These are phyloP conservation scores for Coelopa pilipes DNA, from an alignment of 2,888 invertebrate species.

Conservation along the genomic window DNA sequence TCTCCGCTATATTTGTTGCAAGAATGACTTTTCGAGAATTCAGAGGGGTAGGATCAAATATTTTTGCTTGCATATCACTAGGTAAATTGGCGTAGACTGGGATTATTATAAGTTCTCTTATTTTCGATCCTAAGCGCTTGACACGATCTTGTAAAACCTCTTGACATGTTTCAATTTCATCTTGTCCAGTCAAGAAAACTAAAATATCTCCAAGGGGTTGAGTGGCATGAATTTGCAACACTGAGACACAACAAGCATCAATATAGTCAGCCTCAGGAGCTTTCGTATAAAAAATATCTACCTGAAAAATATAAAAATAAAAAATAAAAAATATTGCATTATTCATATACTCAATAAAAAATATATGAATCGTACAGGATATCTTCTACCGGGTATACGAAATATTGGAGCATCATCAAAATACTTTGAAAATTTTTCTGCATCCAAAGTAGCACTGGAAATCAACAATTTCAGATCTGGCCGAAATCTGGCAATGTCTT, in stretches of 20 bases:
- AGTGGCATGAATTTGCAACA: conserved; percentile 97
- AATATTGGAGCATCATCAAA: conserved; percentile 99
- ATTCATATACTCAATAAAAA: not conserved
- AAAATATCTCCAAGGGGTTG: conserved; percentile 96
- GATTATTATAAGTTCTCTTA: conserved; percentile 89
- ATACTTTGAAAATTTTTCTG: conserved; percentile 96
- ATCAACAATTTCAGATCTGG: conserved; percentile 95
- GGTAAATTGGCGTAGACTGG: conserved; percentile 99
- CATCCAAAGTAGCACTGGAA: conserved; percentile 97
- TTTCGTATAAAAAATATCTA: conserved; percentile 98
- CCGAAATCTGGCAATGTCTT: conserved; percentile 93
- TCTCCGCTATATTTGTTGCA: conserved; percentile 99
- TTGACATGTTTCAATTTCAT: conserved; percentile 90
- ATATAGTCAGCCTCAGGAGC: conserved; percentile 99
- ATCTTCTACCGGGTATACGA: conserved; percentile 95
- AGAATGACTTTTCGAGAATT: conserved; percentile 96
- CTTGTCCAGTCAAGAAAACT: conserved; percentile 95
- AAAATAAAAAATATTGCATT: not conserved
- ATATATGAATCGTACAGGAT: conserved; percentile 77
- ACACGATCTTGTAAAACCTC: conserved; percentile 91
- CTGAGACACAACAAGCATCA: conserved; percentile 96
- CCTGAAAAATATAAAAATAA: conserved; percentile 43
- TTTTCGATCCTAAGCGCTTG: conserved; percentile 90
- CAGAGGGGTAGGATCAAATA: conserved; percentile 97
- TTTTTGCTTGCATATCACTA: conserved; percentile 98